These are phyloP conservation scores for Petrolisthes cinctipes DNA, from an alignment of 2,888 invertebrate genomes.

Conservation along the genomic window DNA sequence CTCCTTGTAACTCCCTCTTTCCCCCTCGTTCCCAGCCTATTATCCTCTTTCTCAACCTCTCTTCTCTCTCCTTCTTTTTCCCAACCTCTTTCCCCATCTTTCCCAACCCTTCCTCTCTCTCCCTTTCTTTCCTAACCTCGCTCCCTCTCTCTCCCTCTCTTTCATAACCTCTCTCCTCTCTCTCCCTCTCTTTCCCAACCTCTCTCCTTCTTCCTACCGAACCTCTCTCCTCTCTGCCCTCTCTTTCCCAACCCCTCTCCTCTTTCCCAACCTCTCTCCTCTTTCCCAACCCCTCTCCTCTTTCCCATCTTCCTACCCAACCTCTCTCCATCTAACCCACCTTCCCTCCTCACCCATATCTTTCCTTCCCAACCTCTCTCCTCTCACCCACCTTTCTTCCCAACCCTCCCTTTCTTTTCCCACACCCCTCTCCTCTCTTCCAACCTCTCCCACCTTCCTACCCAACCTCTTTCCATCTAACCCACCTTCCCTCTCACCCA, in stretches of 20 bases:
- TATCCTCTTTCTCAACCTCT: too few species aligned
- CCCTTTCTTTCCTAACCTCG: not conserved
- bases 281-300: not conserved
- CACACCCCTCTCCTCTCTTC: too few species aligned
- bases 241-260: too few species aligned
- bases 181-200: not conserved
- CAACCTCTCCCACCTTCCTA: too few species aligned
- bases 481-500: too few species aligned
- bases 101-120: not conserved
- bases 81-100: not conserved
- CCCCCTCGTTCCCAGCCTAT: not conserved
- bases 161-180: not conserved
- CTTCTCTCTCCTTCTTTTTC: not conserved
- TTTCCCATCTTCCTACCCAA: not conserved
- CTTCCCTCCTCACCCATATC: too few species aligned
- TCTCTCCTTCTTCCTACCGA: not conserved
- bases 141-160: not conserved
- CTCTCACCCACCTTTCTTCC: too few species aligned
- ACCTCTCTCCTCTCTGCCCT: not conserved
- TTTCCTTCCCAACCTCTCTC: too few species aligned
- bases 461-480: too few species aligned
- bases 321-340: slow-evolving; percentile 18
- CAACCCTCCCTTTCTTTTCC: too few species aligned
- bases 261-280: not conserved
- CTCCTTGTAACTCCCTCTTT: too few species aligned